These are phyloP conservation scores for Anas platyrhynchos DNA, from an alignment of 2,113 vertebrate genomes.

Conservation along the genomic window DNA sequence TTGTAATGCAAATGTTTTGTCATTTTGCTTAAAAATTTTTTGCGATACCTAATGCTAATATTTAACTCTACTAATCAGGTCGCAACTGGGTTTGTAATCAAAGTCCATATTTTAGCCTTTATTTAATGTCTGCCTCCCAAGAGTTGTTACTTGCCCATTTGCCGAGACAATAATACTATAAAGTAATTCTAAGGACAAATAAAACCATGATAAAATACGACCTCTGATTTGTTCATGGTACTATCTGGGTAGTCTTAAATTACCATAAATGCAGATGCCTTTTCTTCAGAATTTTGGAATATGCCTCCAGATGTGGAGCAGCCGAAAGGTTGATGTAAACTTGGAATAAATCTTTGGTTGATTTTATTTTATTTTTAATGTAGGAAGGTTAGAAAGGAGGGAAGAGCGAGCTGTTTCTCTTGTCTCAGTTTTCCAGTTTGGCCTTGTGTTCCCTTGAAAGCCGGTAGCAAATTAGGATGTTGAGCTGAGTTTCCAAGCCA, in stretches of 20 bases:
- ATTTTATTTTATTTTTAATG: background rate
- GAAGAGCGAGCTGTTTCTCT: background rate
- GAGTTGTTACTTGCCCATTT: background rate
- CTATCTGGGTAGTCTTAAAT: accelerated
- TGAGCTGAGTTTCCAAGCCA: background rate
- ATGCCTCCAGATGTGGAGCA: background rate
- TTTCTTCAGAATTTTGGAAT: background rate
- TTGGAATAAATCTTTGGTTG: background rate
- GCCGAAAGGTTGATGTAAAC: background rate
- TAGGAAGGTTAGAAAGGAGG: background rate
- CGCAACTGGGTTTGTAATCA: background rate
- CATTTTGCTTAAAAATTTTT: background rate
- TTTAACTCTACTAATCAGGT: background rate
- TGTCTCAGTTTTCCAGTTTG: background rate
- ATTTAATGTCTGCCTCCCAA: background rate
- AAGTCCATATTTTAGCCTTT: background rate
- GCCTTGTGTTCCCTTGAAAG: background rate
- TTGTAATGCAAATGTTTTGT: background rate
- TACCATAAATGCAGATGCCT: background rate
- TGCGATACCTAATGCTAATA: background rate
- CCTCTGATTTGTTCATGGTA: background rate
- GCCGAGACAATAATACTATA: background rate
- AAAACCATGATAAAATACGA: background rate
- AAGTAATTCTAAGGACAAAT: background rate
- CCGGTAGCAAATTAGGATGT: background rate